A percentile compares a stretch with the other conserved stretches of the same genome.
Evolutionary conservation across 2,797 vertebrate genomes (phyloP).

Genomic region (Megalops cyprinoides): DNA sequence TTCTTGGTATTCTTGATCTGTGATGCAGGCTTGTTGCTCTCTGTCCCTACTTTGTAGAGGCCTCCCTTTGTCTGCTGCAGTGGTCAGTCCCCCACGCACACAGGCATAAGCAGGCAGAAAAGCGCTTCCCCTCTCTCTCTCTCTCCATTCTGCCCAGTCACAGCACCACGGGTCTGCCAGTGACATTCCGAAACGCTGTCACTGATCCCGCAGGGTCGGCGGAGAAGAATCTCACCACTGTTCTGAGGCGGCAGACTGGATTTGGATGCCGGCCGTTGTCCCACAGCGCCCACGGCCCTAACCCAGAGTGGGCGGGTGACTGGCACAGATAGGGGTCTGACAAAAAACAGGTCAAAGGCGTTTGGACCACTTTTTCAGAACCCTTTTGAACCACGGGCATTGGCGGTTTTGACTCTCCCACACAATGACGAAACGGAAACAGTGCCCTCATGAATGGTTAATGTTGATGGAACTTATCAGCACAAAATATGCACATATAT

Average conservation of each 20-base stretch:
- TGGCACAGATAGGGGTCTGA: neutral
- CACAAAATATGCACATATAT: neutral
- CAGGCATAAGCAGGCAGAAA: neutral
- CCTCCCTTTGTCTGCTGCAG: neutral
- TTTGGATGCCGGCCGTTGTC: neutral
- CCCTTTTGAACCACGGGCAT: neutral
- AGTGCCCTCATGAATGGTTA: neutral
- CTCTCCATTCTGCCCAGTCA: slow-evolving; percentile 40
- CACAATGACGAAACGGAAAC: neutral
- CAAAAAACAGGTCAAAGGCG: neutral
- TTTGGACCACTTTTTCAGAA: neutral
- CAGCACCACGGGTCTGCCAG: slow-evolving; percentile 44
- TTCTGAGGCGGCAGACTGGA: neutral
- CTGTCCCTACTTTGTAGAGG: neutral
- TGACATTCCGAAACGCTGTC: slow-evolving; percentile 55
- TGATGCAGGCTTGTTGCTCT: neutral
- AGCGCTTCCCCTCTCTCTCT: slow-evolving; percentile 33
- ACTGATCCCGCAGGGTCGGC: slow-evolving; percentile 6
- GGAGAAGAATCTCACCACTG: slow-evolving; percentile 22
- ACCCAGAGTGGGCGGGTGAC: neutral
- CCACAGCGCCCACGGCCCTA: neutral
- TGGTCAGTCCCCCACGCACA: slow-evolving; percentile 15
- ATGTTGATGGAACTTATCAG: neutral
- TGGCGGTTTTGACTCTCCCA: neutral
- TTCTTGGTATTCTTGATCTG: neutral